phyloP scores from a whole-genome alignment of 2,113 vertebrate species.

The Zosterops hypoxanthus region DNA sequence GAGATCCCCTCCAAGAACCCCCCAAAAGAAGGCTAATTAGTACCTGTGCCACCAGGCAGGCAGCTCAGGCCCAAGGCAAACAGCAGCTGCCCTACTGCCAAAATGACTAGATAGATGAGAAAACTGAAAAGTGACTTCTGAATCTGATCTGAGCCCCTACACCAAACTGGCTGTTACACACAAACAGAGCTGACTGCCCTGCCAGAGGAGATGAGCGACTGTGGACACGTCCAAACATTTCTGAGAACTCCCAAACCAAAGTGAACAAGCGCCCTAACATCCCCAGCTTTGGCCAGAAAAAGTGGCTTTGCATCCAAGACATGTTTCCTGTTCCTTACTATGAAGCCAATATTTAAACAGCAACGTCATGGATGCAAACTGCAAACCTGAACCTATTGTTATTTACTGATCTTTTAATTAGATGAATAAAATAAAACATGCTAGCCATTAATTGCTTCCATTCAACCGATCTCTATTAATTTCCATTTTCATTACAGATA shows the following conservation, averaged over 20 bases:
- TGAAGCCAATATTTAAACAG: background rate
- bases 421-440: background rate
- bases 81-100: background rate
- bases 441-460: background rate
- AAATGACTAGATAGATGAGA: background rate
- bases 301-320: background rate
- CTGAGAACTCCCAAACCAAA: background rate
- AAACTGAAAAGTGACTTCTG: background rate
- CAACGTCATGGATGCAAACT: background rate
- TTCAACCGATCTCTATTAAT: background rate
- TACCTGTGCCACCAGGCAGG: background rate
- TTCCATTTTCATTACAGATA: background rate
- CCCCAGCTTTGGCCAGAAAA: background rate
- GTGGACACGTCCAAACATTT: background rate
- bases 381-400: background rate
- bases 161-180: background rate
- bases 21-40: background rate
- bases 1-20: background rate
- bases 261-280: background rate
- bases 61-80: background rate
- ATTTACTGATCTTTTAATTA: background rate
- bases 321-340: background rate
- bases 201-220: accelerated
- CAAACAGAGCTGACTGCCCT: background rate
- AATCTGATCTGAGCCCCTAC: background rate